phyloP scores from a whole-genome alignment of 2,797 vertebrate species.

The Myotis myotis region DNA sequence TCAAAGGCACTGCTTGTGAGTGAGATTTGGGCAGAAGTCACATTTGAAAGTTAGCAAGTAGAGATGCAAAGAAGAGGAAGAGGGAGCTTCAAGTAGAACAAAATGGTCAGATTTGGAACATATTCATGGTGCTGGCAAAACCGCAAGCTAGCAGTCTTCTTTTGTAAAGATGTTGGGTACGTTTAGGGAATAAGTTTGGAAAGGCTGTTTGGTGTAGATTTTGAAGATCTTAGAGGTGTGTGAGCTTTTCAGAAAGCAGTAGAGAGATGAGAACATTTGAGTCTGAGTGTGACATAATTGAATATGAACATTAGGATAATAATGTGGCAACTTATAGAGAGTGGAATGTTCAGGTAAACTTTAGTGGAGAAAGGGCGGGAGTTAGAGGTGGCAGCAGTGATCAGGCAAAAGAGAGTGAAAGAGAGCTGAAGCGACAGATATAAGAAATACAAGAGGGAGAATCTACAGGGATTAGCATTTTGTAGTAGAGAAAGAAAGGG shows the following conservation, averaged over 20 bases:
- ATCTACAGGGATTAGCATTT: background rate
- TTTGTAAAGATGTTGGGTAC: background rate
- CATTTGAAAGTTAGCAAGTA: background rate
- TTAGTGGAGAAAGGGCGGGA: background rate
- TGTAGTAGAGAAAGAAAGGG: background rate
- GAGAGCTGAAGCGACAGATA: background rate
- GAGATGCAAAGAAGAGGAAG: background rate
- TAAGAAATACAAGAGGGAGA: background rate
- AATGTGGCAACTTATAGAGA: background rate
- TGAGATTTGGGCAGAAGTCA: background rate
- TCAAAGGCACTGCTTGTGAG: background rate
- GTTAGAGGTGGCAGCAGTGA: background rate
- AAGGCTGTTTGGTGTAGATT: background rate
- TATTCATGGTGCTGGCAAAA: background rate
- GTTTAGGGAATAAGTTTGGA: background rate
- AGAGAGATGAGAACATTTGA: background rate
- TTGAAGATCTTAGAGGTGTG: background rate
- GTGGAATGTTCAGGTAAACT: background rate
- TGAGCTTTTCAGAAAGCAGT: background rate
- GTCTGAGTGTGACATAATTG: background rate
- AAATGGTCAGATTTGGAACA: background rate
- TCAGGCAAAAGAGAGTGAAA: background rate
- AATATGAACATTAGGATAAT: background rate
- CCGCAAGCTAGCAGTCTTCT: background rate
- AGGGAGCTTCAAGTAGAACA: background rate